Base-by-base conservation (phyloP, 2,888 invertebrate species). In the Campoletis raptor region DNA sequence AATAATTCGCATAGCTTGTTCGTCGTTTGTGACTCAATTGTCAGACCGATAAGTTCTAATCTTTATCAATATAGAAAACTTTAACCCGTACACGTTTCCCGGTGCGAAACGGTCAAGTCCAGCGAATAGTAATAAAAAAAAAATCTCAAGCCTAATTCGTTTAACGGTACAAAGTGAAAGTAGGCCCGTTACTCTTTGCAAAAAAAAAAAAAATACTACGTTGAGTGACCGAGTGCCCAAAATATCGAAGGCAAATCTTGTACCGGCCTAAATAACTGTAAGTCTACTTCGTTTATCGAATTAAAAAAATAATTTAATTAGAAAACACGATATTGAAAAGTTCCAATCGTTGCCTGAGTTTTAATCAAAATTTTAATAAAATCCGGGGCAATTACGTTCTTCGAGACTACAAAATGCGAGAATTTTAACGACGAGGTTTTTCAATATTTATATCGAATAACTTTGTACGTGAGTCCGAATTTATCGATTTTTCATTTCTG, bases 91-190 rank as follows among this genome's bases (percentile, higher is more conserved):
- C 30, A 15, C 30, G 30, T 30, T 61, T 61, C 7, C 30, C 61
- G 15, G 61, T 12, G 15, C 61, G 30, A 7, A 21, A 7, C 30
- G 15, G 61, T 30, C 30, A 30, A 61, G 30, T 12, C 30, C 61
- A 15, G 52, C 52, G 61, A 61, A 61, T 30, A 30, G 61, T 61
- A 57, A 57, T 61, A 57, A 57, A 21, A 57, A 57, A 61, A 61
- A 61, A 61, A 61, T 61, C 61, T 30, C 10, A 37, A 21, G 21
- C 57, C 42, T 24, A 70, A 70, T 45, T 70, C 70, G 45, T 70
- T 61, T 67, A 67, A 67, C 67, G 67, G 67, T 67, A 40, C 37
- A 67, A 67, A 40, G 40, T 67, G 67, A 67, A 67, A 67, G 40
- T 67, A 67, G 67, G 67, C 10, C 67, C 67, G 37, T 9, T 67